Conservation (phyloP, 2,888 invertebrate species). For the Caenorhabditis sp. region DNA sequence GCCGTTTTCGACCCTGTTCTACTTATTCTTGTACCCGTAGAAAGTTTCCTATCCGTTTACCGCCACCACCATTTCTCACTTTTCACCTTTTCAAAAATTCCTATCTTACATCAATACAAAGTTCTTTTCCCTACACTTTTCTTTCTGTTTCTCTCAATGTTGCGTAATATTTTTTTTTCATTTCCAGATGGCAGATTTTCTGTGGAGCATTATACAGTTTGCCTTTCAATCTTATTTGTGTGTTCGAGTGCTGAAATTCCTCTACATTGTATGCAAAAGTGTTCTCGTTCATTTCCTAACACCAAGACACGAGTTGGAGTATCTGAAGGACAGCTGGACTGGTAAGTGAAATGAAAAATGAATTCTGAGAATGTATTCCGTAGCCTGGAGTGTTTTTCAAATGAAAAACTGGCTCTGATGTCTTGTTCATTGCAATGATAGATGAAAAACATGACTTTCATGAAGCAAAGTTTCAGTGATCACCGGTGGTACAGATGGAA, state of each 20-base stretch:
- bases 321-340: slow-evolving; percentile 73
- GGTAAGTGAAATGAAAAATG: slow-evolving; percentile 66
- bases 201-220: slow-evolving; percentile 51
- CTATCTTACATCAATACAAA: slow-evolving; percentile 18
- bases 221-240: slow-evolving; percentile 69
- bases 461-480: slow-evolving; percentile 66
- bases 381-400: background rate
- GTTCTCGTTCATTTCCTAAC: slow-evolving; percentile 69
- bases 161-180: background rate
- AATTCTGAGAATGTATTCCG: background rate
- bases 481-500: slow-evolving; percentile 82
- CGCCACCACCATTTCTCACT: background rate
- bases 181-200: slow-evolving; percentile 58
- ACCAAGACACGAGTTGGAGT: slow-evolving; percentile 66
- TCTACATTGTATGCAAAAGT: slow-evolving; percentile 71
- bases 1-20: slow-evolving; percentile 18
- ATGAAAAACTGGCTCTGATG: background rate
- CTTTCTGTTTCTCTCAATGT: background rate
- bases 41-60: slow-evolving; percentile 21
- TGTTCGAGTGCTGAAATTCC: slow-evolving; percentile 76
- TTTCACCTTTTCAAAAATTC: slow-evolving; percentile 4
- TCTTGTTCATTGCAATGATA: background rate
- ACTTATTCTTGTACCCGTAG: slow-evolving; percentile 17
- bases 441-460: background rate
- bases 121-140: background rate